Percentiles rank a stretch among this genome's conserved stretches.
phyloP scores from a whole-genome alignment of 2,888 invertebrate genomes.

The Gymnoscelis rufifasciata region DNA sequence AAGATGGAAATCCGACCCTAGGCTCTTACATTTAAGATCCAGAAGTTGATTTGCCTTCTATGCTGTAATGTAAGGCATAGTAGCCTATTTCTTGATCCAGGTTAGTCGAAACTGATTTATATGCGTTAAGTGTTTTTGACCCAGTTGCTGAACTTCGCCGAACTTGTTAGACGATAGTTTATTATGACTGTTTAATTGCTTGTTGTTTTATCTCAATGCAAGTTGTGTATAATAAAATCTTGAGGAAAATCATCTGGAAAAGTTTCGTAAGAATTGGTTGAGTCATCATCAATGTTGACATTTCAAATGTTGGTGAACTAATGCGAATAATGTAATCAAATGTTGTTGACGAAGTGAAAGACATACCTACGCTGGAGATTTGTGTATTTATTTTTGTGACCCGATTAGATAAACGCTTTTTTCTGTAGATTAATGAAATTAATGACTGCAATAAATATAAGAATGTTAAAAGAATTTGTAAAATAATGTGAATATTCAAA shows the following conservation, averaged over 20 bases:
- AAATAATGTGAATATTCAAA: too few relatives aligned
- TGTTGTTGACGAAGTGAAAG: background rate
- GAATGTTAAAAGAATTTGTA: too few relatives aligned
- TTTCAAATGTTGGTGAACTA: slow-evolving; percentile 3
- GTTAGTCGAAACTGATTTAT: slow-evolving; percentile 19
- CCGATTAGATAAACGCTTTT: background rate
- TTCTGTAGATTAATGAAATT: too few relatives aligned
- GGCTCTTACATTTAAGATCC: too few relatives aligned
- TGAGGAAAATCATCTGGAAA: slow-evolving; percentile 13
- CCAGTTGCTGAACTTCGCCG: slow-evolving; percentile 13
- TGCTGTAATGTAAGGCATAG: too few relatives aligned
- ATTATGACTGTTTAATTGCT: slow-evolving; percentile 19
- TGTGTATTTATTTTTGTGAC: background rate
- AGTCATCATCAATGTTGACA: slow-evolving; percentile 10
- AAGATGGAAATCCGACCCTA: too few relatives aligned
- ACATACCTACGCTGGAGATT: background rate
- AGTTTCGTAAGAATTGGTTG: slow-evolving; percentile 8
- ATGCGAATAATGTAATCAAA: slow-evolving; percentile 3
- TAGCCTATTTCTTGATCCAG: slow-evolving; percentile 21
- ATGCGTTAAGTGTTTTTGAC: slow-evolving; percentile 17
- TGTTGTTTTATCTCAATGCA: slow-evolving; percentile 8
- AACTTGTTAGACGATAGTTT: slow-evolving; percentile 18
- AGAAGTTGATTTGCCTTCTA: too few relatives aligned
- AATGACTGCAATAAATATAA: too few relatives aligned
- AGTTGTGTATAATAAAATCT: slow-evolving; percentile 10